Conservation (phyloP, 2,113 vertebrate genomes). For the Ovis canadensis region DNA sequence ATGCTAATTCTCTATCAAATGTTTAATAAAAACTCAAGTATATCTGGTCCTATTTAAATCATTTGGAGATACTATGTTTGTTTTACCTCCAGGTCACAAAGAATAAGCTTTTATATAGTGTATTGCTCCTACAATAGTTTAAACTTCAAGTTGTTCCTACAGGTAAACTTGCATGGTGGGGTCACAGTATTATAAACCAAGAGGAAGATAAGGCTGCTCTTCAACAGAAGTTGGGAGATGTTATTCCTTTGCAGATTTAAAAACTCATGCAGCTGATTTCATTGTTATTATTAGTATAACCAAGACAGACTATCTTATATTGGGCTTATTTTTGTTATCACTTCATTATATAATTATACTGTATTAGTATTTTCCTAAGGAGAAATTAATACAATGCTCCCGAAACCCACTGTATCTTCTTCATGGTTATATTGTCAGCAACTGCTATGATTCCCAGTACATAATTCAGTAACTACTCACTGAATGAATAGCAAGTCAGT, state of each 20-base stretch:
- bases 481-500: background rate
- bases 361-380: background rate
- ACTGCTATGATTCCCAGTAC: background rate
- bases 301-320: background rate
- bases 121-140: background rate
- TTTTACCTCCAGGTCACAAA: constrained; percentile 27
- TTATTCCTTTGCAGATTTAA: background rate
- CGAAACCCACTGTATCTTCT: background rate
- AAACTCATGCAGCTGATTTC: background rate
- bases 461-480: background rate
- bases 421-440: background rate
- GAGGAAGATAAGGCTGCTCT: background rate
- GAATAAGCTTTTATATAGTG: background rate
- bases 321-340: background rate
- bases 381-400: background rate
- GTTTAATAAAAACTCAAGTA: constrained; percentile 6
- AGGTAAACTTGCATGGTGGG: background rate
- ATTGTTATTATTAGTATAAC: background rate
- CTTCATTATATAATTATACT: background rate
- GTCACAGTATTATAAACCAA: background rate
- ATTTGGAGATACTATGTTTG: background rate
- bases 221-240: background rate
- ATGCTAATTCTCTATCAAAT: constrained; percentile 6
- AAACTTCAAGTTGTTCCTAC: background rate
- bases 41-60: background rate